A percentile compares a stretch with the other conserved stretches of the same genome.
These are phyloP conservation scores for Drepana arcuata DNA, from an alignment of 1,140 invertebrate genomes.

Conservation along the genomic window DNA sequence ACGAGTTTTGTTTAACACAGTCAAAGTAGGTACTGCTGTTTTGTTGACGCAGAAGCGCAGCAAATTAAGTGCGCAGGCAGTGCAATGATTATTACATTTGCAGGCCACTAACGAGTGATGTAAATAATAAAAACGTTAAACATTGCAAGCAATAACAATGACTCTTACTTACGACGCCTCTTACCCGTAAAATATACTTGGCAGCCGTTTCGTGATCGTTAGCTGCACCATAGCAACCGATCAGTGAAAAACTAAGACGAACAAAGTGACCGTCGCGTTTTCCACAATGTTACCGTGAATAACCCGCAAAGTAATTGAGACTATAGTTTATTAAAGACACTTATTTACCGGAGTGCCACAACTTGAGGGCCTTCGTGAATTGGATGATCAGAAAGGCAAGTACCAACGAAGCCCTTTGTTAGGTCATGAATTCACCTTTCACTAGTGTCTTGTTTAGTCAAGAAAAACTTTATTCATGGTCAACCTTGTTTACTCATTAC, in stretches of 20 bases:
- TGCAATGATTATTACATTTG: constrained; percentile 63
- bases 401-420: constrained; percentile 49
- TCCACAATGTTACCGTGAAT: constrained; percentile 54
- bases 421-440: constrained; percentile 35
- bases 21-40: constrained; percentile 33
- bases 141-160: constrained; percentile 51
- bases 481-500: constrained; percentile 23
- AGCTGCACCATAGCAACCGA: constrained; percentile 36
- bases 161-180: not conserved
- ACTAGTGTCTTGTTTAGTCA: too few species aligned
- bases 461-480: constrained; percentile 24
- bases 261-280: constrained; percentile 53
- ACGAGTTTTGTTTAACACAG: constrained; percentile 30
- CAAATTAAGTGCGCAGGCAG: constrained; percentile 61
- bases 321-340: constrained; percentile 27
- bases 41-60: constrained; percentile 64
- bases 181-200: not conserved
- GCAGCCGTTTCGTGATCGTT: constrained; percentile 36
- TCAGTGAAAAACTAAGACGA: constrained; percentile 57
- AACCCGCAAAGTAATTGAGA: constrained; percentile 29
- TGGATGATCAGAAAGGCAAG: constrained; percentile 70
- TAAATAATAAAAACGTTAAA: constrained; percentile 61
- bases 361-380: constrained; percentile 50
- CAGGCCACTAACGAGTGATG: constrained; percentile 61
- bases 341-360: constrained; percentile 46